Conservation (phyloP, 2,888 invertebrate species). For the Macrostomum cliftonense region DNA sequence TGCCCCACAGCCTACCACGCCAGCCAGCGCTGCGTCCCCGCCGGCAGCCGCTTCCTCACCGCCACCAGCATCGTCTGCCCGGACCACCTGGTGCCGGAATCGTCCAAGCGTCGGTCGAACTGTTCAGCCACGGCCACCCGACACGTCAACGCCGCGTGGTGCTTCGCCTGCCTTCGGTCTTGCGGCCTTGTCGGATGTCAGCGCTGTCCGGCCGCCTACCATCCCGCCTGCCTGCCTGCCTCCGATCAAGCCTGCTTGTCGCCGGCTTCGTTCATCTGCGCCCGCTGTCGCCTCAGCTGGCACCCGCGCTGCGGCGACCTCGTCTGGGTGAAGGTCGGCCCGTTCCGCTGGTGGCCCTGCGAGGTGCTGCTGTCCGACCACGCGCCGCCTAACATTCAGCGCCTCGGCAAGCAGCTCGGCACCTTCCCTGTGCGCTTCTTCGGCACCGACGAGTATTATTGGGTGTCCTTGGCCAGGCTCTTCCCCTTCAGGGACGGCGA, state of each 20-base stretch:
- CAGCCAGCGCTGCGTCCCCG: constrained; percentile 54
- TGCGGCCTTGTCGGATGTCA: neutral
- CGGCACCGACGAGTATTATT: constrained; percentile 68
- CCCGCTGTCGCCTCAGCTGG: neutral
- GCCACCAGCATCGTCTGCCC: constrained; percentile 62
- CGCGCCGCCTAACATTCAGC: constrained; percentile 58
- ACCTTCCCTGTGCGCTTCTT: constrained; percentile 83
- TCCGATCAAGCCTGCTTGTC: neutral
- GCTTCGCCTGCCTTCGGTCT: constrained; percentile 62
- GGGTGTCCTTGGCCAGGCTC: constrained; percentile 3
- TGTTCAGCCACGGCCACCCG: constrained; percentile 15
- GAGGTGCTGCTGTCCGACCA: constrained; percentile 64
- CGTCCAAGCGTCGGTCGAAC: constrained; percentile 21
- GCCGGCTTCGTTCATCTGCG: neutral
- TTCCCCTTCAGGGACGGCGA: constrained; percentile 2
- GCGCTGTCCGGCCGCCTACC: constrained; percentile 44
- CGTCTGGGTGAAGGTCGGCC: constrained; percentile 78
- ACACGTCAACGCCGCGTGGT: constrained; percentile 73
- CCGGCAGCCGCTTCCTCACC: constrained; percentile 60
- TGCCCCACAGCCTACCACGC: constrained; percentile 79
- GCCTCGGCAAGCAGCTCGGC: constrained; percentile 53
- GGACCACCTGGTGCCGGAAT: constrained; percentile 48
- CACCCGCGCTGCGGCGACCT: constrained; percentile 69
- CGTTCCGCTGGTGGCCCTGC: constrained; percentile 80
- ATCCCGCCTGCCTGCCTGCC: neutral